A percentile compares a stretch with the other conserved stretches of the same genome.
Conservation (phyloP, 2,113 vertebrate genomes). For the Sylvilagus bachmani region DNA sequence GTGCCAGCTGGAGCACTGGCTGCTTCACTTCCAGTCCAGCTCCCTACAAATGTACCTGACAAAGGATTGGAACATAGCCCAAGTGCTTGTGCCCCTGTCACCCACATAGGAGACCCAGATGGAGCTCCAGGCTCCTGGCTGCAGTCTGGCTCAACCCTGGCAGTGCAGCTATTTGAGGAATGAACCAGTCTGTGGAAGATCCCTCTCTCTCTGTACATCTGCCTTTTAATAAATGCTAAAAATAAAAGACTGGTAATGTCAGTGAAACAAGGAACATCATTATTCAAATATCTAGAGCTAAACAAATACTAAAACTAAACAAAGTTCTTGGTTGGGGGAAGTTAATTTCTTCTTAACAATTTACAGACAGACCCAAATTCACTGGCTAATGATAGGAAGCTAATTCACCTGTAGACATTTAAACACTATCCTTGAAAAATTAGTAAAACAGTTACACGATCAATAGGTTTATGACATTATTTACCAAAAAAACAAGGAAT, state of each 20-base stretch:
- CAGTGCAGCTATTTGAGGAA: too few species aligned
- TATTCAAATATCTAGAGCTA: conserved; percentile 22
- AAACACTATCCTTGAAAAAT: conserved; percentile 32
- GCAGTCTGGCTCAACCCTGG: too few species aligned
- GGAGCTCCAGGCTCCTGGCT: too few species aligned
- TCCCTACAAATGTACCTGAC: too few species aligned
- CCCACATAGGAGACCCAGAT: too few species aligned
- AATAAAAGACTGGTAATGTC: not conserved
- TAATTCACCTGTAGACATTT: conserved; percentile 59
- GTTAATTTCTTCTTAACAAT: conserved; percentile 35
- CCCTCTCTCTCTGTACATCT: too few species aligned
- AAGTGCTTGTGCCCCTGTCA: too few species aligned
- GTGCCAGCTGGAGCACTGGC: too few species aligned
- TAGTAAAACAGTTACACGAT: not conserved
- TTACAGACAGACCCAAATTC: conserved; percentile 35
- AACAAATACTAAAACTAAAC: conserved; percentile 56
- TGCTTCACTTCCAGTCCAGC: too few species aligned
- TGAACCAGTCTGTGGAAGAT: too few species aligned
- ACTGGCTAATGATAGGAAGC: conserved; percentile 29
- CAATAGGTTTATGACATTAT: not conserved
- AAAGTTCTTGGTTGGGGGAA: not conserved
- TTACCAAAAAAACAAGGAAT: conserved; percentile 55
- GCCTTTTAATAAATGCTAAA: too few species aligned
- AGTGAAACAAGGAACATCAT: conserved; percentile 13
- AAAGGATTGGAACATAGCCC: too few species aligned